A percentile compares a stretch with the other conserved stretches of the same genome.
Evolutionary conservation across 2,888 invertebrate species (phyloP).

Genomic region (Cheilosia impressa): DNA sequence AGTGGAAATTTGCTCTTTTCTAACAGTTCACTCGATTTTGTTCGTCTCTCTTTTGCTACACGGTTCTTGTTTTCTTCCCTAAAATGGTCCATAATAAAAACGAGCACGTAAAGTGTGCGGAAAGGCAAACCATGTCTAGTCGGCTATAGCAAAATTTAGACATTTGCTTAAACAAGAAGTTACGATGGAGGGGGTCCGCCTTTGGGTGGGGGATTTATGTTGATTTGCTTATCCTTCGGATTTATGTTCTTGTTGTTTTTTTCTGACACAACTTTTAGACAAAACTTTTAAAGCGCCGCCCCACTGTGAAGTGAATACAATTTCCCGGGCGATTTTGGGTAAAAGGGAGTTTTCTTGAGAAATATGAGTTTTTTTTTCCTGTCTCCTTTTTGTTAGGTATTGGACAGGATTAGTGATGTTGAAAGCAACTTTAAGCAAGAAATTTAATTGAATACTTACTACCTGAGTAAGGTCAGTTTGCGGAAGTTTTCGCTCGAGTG

Average conservation of each 20-base stretch:
- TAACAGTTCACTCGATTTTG: neutral
- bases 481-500: neutral
- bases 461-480: constrained; percentile 19
- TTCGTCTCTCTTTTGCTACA: neutral
- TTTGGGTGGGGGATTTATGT: constrained; percentile 41
- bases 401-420: constrained; percentile 2
- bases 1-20: constrained; percentile 18
- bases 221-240: constrained; percentile 49
- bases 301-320: constrained; percentile 31
- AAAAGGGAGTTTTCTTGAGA: constrained; percentile 13
- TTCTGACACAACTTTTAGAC: neutral
- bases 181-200: neutral
- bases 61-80: neutral
- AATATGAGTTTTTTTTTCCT: neutral
- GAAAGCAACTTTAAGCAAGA: constrained; percentile 16
- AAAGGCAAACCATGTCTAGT: constrained; percentile 31
- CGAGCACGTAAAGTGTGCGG: neutral
- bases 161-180: constrained; percentile 27
- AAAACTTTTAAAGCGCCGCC: constrained; percentile 22
- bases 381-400: neutral
- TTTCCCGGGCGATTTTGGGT: constrained; percentile 23
- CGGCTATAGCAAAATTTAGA: constrained; percentile 42
- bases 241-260: constrained; percentile 6
- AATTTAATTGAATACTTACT: constrained; percentile 40
- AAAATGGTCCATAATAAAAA: constrained; percentile 43